Percentiles rank a stretch among this genome's conserved stretches.
Evolutionary conservation across 2,113 vertebrate genomes (phyloP).

Genomic region (Cinclus mexicanus): DNA sequence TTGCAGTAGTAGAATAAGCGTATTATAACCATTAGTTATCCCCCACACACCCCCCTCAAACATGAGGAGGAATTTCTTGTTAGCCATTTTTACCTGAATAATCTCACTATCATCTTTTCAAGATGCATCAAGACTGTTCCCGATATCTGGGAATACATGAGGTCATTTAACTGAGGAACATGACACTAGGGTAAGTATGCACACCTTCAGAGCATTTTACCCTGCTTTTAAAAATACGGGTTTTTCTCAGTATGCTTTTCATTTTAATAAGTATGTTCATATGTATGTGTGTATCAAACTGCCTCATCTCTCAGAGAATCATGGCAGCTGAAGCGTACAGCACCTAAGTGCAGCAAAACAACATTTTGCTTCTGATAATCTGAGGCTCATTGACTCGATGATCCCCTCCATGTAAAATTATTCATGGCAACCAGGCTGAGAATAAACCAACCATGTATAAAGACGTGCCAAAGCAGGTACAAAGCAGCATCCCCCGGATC

Average conservation of each 20-base stretch:
- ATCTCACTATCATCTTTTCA: not conserved
- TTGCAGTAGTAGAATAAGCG: not conserved
- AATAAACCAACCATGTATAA: rapidly evolving
- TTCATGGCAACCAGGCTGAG: not conserved
- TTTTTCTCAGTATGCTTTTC: not conserved
- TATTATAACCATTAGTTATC: not conserved
- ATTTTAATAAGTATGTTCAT: not conserved
- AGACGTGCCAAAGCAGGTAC: rapidly evolving
- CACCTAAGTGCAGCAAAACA: not conserved
- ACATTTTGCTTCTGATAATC: not conserved
- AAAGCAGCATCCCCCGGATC: rapidly evolving
- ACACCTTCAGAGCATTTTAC: not conserved
- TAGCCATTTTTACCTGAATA: not conserved
- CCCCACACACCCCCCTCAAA: not conserved
- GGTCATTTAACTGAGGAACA: not conserved
- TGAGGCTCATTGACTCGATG: not conserved
- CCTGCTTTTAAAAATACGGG: rapidly evolving
- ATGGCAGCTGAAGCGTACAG: rapidly evolving
- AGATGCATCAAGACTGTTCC: not conserved
- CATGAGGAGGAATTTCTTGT: not conserved
- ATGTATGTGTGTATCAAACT: not conserved
- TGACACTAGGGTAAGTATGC: not conserved
- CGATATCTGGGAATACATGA: not conserved
- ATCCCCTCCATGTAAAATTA: not conserved
- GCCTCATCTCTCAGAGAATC: not conserved